Evolutionary conservation across 1,140 invertebrate species (phyloP).

Genomic region (Drosophila baimaii): DNA sequence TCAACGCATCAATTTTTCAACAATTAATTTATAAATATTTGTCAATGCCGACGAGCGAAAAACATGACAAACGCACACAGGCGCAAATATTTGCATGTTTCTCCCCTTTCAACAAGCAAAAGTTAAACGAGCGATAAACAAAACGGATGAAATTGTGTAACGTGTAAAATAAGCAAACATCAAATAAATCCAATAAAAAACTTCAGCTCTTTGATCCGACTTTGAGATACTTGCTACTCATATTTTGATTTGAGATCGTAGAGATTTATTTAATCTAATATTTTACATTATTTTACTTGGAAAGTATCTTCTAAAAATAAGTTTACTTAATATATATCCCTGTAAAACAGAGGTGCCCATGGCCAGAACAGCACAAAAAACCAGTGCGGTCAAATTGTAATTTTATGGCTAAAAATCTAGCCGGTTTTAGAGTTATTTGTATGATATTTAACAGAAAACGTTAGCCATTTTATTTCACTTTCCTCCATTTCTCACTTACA

Average conservation of each 20-base stretch:
- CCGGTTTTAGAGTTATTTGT: too few species aligned
- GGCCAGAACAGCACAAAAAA: too few species aligned
- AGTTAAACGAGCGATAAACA: constrained; percentile 44
- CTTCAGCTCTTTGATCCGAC: neutral
- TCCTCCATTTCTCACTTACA: too few species aligned
- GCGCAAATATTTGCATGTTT: constrained; percentile 52
- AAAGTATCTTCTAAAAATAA: neutral
- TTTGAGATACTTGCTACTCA: constrained; percentile 1
- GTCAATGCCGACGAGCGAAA: constrained; percentile 37
- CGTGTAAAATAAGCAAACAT: constrained; percentile 40
- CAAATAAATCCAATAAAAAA: neutral
- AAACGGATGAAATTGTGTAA: constrained; percentile 39
- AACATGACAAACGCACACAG: constrained; percentile 52
- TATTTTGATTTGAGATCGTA: neutral
- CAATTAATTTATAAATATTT: constrained; percentile 67
- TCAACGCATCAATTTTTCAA: constrained; percentile 52
- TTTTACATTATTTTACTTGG: neutral
- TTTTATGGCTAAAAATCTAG: too few species aligned
- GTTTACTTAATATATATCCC: neutral
- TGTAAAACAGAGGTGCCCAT: too few species aligned
- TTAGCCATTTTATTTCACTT: too few species aligned
- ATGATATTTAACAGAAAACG: too few species aligned
- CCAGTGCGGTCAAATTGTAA: too few species aligned
- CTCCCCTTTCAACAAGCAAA: constrained; percentile 31
- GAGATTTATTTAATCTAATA: neutral